Conservation (phyloP, 2,888 invertebrate genomes). For the Crepidodera aurea region DNA sequence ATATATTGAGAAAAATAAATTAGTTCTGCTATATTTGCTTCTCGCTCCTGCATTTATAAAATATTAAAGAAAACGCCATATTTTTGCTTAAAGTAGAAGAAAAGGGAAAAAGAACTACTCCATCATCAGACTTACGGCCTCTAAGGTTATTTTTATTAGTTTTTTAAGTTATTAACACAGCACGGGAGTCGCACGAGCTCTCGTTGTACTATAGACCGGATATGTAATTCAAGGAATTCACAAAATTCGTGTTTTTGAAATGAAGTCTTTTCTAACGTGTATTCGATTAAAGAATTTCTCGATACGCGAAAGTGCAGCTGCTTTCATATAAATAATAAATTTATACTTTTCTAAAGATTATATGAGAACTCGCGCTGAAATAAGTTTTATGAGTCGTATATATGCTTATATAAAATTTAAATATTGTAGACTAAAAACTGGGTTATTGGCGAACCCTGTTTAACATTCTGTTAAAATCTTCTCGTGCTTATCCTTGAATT, state of each 20-base stretch:
- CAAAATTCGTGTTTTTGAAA: background rate
- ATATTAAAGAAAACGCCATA: too few species aligned
- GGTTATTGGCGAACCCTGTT: too few species aligned
- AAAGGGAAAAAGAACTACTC: background rate
- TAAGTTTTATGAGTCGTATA: too few species aligned
- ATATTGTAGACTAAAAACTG: too few species aligned
- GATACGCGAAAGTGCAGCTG: background rate
- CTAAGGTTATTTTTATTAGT: constrained; percentile 10
- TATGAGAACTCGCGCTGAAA: background rate
- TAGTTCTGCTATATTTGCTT: too few species aligned
- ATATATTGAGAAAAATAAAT: too few species aligned
- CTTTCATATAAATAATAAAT: constrained; percentile 2
- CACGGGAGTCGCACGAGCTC: background rate
- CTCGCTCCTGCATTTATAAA: too few species aligned
- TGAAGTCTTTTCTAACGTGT: background rate
- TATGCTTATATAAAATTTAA: too few species aligned
- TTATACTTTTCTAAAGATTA: background rate
- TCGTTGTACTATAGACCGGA: background rate
- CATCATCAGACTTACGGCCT: background rate
- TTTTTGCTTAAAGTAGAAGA: background rate
- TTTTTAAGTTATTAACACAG: constrained; percentile 4
- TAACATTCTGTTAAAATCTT: too few species aligned
- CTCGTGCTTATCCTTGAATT: too few species aligned
- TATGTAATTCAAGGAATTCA: background rate
- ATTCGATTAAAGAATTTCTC: constrained; percentile 1